phyloP scores from a whole-genome alignment of 2,113 vertebrate species.

The Clarias gariepinus region DNA sequence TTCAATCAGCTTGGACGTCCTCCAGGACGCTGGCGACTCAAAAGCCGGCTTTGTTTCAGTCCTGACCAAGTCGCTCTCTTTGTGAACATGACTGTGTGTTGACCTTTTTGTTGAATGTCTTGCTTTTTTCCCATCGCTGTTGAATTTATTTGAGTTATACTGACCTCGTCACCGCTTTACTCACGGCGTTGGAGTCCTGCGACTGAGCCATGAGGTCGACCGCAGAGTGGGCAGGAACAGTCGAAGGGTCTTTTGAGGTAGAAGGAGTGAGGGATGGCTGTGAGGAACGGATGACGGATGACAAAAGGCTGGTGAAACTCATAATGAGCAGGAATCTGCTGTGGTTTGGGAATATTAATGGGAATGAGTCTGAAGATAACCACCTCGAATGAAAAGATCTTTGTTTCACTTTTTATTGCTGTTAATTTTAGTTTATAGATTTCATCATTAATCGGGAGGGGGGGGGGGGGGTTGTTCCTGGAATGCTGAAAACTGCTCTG shows the following conservation, averaged over 20 bases:
- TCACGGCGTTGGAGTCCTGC: background rate
- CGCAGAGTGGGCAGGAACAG: background rate
- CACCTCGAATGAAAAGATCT: background rate
- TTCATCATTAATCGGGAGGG: too few relatives aligned
- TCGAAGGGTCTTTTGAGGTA: background rate
- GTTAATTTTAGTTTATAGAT: background rate
- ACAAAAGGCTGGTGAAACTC: background rate
- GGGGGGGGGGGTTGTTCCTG: too few relatives aligned
- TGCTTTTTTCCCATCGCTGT: background rate
- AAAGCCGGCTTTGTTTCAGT: conserved; percentile 46
- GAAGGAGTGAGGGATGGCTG: background rate
- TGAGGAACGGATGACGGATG: background rate
- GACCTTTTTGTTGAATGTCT: conserved; percentile 58
- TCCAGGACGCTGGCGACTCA: conserved; percentile 37
- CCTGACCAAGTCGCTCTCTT: conserved; percentile 25
- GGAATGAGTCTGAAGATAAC: background rate
- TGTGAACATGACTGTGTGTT: conserved; percentile 41
- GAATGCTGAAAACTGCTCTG: background rate
- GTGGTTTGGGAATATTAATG: background rate
- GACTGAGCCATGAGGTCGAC: background rate
- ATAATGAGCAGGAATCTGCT: background rate
- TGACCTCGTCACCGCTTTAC: conserved; percentile 11
- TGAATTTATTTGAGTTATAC: conserved; percentile 1
- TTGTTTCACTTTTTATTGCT: background rate
- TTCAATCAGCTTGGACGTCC: conserved; percentile 28